phyloP scores from a whole-genome alignment of 1,140 invertebrate genomes.

The Oedothorax gibbosus region DNA sequence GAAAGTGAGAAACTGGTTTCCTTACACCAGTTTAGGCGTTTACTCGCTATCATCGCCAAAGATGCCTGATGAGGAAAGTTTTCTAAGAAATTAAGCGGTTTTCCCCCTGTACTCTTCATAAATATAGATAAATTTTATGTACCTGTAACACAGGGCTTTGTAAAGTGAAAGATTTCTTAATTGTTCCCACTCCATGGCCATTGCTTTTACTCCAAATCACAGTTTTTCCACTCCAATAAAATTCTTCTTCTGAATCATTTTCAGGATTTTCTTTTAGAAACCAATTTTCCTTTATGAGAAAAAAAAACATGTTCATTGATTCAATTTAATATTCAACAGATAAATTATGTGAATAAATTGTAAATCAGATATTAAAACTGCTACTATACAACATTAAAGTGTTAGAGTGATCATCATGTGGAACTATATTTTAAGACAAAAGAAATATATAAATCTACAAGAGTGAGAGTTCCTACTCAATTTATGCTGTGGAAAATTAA shows the following conservation, averaged over 20 bases:
- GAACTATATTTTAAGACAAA: too few relatives aligned
- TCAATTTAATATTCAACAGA: background rate
- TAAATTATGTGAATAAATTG: background rate
- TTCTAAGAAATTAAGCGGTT: too few relatives aligned
- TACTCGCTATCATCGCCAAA: too few relatives aligned
- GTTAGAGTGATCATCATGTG: too few relatives aligned
- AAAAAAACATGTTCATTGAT: background rate
- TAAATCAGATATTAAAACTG: background rate
- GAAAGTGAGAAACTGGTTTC: too few relatives aligned
- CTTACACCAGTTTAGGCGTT: too few relatives aligned
- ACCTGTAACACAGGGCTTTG: slow-evolving; percentile 85
- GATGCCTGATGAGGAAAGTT: too few relatives aligned
- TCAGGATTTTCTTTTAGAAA: slow-evolving; percentile 53
- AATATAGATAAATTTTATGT: slow-evolving; percentile 65
- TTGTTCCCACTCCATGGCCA: slow-evolving; percentile 65
- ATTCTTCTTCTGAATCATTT: slow-evolving; percentile 81
- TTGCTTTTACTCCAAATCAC: slow-evolving; percentile 79
- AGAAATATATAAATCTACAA: too few relatives aligned
- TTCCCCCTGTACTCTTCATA: too few relatives aligned
- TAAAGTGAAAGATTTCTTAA: slow-evolving; percentile 79
- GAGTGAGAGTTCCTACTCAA: too few relatives aligned
- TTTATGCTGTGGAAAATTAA: too few relatives aligned
- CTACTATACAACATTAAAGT: too few relatives aligned
- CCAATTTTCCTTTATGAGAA: slow-evolving; percentile 38
- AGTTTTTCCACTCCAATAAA: slow-evolving; percentile 86